A percentile compares a stretch with the other conserved stretches of the same genome.
Evolutionary conservation across 2,113 vertebrate genomes (phyloP).

Genomic region (Tricholaema leucomelas): DNA sequence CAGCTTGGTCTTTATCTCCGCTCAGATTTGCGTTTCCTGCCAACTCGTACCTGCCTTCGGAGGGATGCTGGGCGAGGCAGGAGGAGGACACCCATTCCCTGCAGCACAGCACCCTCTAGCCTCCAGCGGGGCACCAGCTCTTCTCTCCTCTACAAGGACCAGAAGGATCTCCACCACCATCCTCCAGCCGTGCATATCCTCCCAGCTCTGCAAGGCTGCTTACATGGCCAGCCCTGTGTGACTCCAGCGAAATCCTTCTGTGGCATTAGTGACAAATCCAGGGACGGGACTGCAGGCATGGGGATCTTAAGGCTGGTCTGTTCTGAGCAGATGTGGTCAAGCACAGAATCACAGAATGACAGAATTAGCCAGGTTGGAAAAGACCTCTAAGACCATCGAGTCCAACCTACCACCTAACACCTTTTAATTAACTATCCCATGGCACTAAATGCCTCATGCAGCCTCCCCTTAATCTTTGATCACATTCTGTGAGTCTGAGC

Average conservation of each 20-base stretch:
- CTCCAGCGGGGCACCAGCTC: not conserved
- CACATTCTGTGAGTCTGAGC: too few relatives aligned
- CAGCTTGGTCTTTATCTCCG: not conserved
- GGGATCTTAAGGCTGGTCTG: not conserved
- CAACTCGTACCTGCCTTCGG: not conserved
- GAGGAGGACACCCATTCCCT: conserved; percentile 47
- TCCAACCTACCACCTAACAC: too few relatives aligned
- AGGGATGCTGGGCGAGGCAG: not conserved
- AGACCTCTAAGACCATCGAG: too few relatives aligned
- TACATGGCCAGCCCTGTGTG: rapidly evolving
- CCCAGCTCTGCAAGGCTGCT: not conserved
- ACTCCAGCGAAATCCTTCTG: not conserved
- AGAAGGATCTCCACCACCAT: not conserved
- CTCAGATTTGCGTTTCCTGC: not conserved
- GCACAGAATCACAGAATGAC: too few relatives aligned
- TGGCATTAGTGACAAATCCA: not conserved
- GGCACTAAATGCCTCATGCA: too few relatives aligned
- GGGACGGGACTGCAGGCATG: not conserved
- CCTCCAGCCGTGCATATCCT: not conserved
- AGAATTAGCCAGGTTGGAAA: too few relatives aligned
- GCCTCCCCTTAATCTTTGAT: too few relatives aligned
- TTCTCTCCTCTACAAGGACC: not conserved
- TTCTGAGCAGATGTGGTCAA: not conserved
- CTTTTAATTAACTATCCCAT: too few relatives aligned
- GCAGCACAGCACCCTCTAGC: conserved; percentile 71